Evolutionary conservation across 2,888 invertebrate species (phyloP).

Genomic region (Lobophora halterata): DNA sequence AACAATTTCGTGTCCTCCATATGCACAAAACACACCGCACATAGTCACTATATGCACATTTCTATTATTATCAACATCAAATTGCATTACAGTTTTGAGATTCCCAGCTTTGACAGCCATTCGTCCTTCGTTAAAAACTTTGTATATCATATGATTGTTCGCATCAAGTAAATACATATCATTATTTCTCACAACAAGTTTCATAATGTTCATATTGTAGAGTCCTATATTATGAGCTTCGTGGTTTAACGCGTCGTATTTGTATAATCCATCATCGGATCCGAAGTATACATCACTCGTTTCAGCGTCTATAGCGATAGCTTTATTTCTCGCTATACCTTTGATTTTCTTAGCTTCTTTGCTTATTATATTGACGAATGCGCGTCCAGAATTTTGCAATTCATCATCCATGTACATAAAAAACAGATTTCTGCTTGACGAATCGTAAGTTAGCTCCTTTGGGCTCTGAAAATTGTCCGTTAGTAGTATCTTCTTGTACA

Average conservation of each 20-base stretch:
- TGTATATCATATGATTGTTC: conserved; percentile 65
- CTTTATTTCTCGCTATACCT: conserved; percentile 63
- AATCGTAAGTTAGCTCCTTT: conserved; percentile 66
- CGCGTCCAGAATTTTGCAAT: conserved; percentile 63
- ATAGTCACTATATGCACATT: conserved; percentile 64
- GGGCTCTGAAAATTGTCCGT: conserved; percentile 53
- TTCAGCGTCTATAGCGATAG: conserved; percentile 60
- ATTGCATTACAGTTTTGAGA: conserved; percentile 60
- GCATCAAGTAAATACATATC: conserved; percentile 65
- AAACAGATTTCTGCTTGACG: conserved; percentile 61
- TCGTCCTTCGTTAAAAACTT: conserved; percentile 50
- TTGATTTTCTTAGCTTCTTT: conserved; percentile 54
- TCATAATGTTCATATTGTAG: conserved; percentile 65
- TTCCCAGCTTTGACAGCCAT: conserved; percentile 47
- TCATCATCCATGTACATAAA: conserved; percentile 72
- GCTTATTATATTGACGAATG: conserved; percentile 57
- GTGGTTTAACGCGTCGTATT: conserved; percentile 55
- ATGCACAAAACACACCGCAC: conserved; percentile 64
- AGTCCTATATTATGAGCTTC: conserved; percentile 57
- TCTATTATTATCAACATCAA: conserved; percentile 58
- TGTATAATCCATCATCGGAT: conserved; percentile 65
- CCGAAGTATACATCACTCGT: conserved; percentile 68
- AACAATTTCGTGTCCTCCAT: conserved; percentile 46
- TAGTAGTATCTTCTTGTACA: conserved; percentile 61
- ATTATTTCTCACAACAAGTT: conserved; percentile 63